Evolutionary conservation across 2,113 vertebrate species (phyloP).

Genomic region (Brachypteracias leptosomus): DNA sequence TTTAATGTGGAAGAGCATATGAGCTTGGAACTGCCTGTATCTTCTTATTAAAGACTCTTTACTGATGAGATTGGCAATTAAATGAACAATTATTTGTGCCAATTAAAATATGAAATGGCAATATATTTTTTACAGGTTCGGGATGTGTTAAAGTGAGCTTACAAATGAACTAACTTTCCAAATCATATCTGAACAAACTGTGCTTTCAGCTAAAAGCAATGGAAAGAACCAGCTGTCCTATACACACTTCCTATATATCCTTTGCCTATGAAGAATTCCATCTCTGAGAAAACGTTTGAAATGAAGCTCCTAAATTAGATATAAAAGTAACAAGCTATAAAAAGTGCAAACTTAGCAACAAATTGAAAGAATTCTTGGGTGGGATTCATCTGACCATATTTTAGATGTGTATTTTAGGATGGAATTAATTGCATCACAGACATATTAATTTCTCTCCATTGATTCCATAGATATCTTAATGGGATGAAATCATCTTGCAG

Average conservation of each 20-base stretch:
- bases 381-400: neutral
- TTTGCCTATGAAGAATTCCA: constrained; percentile 22
- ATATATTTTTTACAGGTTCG: constrained; percentile 22
- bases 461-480: neutral
- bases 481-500: neutral
- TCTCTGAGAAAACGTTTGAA: neutral
- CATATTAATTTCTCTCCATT: neutral
- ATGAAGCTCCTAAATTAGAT: neutral
- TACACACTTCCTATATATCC: neutral
- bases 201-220: neutral
- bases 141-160: constrained; percentile 10
- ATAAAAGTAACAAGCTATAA: neutral
- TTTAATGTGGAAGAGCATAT: neutral
- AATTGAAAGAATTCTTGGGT: neutral
- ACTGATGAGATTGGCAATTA: constrained; percentile 18
- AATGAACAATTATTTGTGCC: constrained; percentile 34
- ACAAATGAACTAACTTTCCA: neutral
- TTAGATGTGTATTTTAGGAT: neutral
- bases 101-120: constrained; percentile 52
- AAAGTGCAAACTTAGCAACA: neutral
- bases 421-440: neutral
- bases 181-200: constrained; percentile 18
- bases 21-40: neutral
- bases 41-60: constrained; percentile 26
- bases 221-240: constrained; percentile 14